Conservation (phyloP, 2,888 invertebrate genomes). For the Dolichomitus sp. region DNA sequence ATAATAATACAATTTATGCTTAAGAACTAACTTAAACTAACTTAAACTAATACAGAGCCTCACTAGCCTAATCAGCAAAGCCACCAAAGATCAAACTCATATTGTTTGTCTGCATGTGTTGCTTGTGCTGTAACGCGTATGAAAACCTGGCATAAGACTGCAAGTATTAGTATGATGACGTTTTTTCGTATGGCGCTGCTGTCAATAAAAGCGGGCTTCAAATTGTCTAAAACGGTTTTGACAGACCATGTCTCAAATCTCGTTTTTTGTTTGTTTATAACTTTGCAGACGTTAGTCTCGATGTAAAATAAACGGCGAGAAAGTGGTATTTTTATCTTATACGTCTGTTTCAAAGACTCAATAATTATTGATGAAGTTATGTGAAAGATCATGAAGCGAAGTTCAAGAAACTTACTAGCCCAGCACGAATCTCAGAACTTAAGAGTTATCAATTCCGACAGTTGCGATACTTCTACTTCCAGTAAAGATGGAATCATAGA, state of each 20-base stretch:
- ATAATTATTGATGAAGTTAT: not conserved
- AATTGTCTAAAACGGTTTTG: not conserved
- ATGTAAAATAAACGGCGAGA: not conserved
- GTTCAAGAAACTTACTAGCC: not conserved
- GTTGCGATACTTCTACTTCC: not conserved
- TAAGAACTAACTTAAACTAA: too few species aligned
- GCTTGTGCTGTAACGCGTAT: too few species aligned
- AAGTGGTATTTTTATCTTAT: not conserved
- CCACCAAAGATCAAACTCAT: too few species aligned
- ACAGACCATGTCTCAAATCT: not conserved
- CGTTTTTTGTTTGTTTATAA: not conserved
- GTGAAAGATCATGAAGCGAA: not conserved
- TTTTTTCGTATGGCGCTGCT: not conserved
- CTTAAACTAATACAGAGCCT: too few species aligned
- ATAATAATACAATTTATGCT: too few species aligned
- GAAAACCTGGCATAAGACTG: too few species aligned
- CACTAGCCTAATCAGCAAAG: too few species aligned
- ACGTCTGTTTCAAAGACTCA: not conserved
- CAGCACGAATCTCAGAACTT: not conserved
- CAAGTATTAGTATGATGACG: not conserved
- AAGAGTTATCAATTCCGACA: not conserved
- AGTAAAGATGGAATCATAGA: not conserved
- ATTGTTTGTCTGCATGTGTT: too few species aligned
- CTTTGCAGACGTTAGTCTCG: not conserved
- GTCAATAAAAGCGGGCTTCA: conserved; percentile 4